A percentile compares a stretch with the other conserved stretches of the same genome.
These are phyloP conservation scores for Encarsia formosa DNA, from an alignment of 2,888 invertebrate species.

Conservation along the genomic window DNA sequence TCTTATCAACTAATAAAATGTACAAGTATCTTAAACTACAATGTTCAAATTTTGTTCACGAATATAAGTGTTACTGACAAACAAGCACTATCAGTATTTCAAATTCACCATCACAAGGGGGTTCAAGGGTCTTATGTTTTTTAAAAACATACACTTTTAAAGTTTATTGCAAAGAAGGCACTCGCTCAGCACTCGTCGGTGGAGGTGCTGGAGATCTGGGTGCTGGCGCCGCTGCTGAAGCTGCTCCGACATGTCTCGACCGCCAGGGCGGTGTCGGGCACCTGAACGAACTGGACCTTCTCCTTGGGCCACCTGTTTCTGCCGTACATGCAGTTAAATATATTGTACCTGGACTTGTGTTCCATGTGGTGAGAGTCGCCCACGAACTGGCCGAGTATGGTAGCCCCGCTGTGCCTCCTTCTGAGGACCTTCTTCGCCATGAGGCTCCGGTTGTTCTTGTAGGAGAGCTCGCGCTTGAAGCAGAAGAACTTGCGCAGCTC, in stretches of 20 bases:
- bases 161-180: too few relatives aligned
- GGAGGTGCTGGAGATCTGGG: constrained; percentile 61
- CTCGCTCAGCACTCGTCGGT: constrained; percentile 53
- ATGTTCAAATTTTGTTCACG: too few relatives aligned
- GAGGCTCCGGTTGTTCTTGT: constrained; percentile 49
- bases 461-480: constrained; percentile 44
- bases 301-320: constrained; percentile 45
- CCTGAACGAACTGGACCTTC: constrained; percentile 55
- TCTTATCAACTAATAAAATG: too few relatives aligned
- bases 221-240: constrained; percentile 62
- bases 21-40: too few relatives aligned
- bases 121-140: too few relatives aligned
- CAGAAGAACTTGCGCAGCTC: constrained; percentile 56
- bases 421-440: constrained; percentile 52
- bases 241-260: constrained; percentile 60
- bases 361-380: constrained; percentile 4
- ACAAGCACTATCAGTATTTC: too few relatives aligned
- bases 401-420: constrained; percentile 42
- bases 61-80: too few relatives aligned
- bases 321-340: constrained; percentile 48
- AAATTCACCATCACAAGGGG: too few relatives aligned
- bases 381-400: constrained; percentile 22
- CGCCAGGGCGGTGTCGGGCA: constrained; percentile 57
- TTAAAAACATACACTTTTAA: too few relatives aligned
- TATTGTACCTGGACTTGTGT: constrained; percentile 40